Conservation (phyloP, 2,888 invertebrate species). For the Drosophila testacea region DNA sequence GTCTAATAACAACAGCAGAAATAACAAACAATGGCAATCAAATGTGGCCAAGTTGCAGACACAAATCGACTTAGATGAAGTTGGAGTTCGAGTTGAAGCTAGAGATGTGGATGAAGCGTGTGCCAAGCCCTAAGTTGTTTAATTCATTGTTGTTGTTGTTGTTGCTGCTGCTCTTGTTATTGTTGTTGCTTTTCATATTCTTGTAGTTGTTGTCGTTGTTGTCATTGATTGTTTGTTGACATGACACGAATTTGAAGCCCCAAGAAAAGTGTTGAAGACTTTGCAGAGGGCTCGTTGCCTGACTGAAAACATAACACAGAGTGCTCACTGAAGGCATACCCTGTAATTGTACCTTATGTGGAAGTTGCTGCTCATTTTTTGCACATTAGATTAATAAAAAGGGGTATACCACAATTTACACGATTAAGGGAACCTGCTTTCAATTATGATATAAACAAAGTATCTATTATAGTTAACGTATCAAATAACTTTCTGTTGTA, state of each 20-base stretch:
- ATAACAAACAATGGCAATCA: conserved; percentile 56
- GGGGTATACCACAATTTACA: no score
- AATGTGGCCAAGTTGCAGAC: conserved; percentile 58
- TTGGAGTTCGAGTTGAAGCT: conserved; percentile 8
- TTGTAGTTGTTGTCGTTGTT: conserved; percentile 13
- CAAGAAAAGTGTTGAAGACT: conserved; percentile 40
- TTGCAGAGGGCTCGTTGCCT: conserved; percentile 1
- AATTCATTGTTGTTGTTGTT: conserved; percentile 22
- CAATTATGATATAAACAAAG: no score
- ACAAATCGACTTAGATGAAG: conserved; percentile 38
- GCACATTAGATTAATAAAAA: no score
- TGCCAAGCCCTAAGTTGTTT: conserved; percentile 38
- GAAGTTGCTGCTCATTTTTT: no score
- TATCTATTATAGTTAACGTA: no score
- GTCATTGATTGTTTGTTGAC: conserved; percentile 47
- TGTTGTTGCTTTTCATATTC: neutral
- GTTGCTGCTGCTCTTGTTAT: conserved; percentile 16
- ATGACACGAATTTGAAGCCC: conserved; percentile 38
- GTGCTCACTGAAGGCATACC: conserved; percentile 2
- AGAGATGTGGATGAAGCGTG: conserved; percentile 24
- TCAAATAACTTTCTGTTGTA: neutral
- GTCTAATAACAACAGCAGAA: conserved; percentile 8
- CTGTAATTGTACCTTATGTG: neutral
- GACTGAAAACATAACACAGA: neutral
- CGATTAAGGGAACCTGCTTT: no score